Evolutionary conservation across 2,113 vertebrate species (phyloP).

Genomic region (Andinoacara biseriatus): DNA sequence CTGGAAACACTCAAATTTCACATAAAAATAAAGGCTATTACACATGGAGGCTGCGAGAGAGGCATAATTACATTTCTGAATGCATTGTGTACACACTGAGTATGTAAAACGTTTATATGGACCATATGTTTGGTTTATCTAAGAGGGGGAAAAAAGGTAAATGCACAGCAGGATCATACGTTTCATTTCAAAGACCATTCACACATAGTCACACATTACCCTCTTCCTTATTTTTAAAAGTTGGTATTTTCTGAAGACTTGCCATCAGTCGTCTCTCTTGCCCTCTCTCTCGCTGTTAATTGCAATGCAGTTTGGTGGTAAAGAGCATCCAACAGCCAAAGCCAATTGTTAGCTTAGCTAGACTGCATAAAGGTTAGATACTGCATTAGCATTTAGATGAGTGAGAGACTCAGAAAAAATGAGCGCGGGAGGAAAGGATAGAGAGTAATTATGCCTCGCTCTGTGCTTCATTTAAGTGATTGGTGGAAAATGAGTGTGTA

Average conservation of each 20-base stretch:
- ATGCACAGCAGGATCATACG: not conserved
- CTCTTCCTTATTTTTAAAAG: not conserved
- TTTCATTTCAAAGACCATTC: not conserved
- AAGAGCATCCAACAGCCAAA: constrained; percentile 47
- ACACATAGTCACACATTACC: not conserved
- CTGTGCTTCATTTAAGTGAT: constrained; percentile 36
- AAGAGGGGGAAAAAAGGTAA: not conserved
- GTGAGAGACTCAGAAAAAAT: constrained; percentile 38
- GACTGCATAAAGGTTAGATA: constrained; percentile 63
- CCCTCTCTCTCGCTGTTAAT: constrained; percentile 23
- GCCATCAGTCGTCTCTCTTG: not conserved
- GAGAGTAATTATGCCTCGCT: constrained; percentile 59
- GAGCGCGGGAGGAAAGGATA: constrained; percentile 10
- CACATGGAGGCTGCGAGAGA: not conserved
- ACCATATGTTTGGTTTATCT: not conserved
- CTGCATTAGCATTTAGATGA: constrained; percentile 71
- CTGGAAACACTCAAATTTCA: not conserved
- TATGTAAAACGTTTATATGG: not conserved
- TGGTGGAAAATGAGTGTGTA: constrained; percentile 12
- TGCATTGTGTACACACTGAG: too few relatives aligned
- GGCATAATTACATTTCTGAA: not conserved
- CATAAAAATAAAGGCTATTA: not conserved
- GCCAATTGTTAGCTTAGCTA: constrained; percentile 59
- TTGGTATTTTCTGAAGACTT: not conserved
- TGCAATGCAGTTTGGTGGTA: constrained; percentile 43